Evolutionary conservation across 2,888 invertebrate species (phyloP).

Genomic region (Bembecia ichneumoniformis): DNA sequence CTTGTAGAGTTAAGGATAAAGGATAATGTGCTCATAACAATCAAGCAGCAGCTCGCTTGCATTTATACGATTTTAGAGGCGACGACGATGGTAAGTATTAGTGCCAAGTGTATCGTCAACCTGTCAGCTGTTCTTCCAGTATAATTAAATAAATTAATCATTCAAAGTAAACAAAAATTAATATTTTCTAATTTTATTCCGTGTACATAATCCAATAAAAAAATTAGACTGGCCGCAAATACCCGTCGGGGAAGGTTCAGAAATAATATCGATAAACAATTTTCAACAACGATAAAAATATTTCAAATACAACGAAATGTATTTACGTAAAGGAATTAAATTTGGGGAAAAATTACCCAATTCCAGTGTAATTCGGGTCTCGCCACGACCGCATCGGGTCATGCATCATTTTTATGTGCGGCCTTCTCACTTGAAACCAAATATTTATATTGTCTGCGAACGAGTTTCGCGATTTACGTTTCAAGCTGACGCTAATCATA

Average conservation of each 20-base stretch:
- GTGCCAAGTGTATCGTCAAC: no score
- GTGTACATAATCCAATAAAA: not conserved
- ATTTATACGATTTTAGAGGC: no score
- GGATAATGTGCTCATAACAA: no score
- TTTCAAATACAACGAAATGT: conserved; percentile 13
- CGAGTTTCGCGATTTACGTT: conserved; percentile 17
- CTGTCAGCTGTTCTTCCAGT: no score
- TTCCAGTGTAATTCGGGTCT: conserved; percentile 21
- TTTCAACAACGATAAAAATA: not conserved
- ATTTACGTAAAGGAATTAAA: conserved; percentile 25
- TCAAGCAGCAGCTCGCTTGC: no score
- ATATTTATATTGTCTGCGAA: conserved; percentile 57
- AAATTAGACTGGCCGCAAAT: not conserved
- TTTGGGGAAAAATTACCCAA: conserved; percentile 42
- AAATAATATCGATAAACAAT: not conserved
- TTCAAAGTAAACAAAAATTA: no score
- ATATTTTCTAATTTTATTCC: no score
- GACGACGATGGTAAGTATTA: no score
- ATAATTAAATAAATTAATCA: no score
- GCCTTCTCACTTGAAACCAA: conserved; percentile 35
- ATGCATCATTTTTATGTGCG: conserved; percentile 57
- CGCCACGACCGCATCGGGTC: conserved; percentile 19
- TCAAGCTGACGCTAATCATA: not conserved
- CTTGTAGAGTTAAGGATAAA: no score
- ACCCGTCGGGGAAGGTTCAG: not conserved